Conservation (phyloP, 37 sponge, comb jelly and placozoan genomes). For the Theonella swinhoei region DNA sequence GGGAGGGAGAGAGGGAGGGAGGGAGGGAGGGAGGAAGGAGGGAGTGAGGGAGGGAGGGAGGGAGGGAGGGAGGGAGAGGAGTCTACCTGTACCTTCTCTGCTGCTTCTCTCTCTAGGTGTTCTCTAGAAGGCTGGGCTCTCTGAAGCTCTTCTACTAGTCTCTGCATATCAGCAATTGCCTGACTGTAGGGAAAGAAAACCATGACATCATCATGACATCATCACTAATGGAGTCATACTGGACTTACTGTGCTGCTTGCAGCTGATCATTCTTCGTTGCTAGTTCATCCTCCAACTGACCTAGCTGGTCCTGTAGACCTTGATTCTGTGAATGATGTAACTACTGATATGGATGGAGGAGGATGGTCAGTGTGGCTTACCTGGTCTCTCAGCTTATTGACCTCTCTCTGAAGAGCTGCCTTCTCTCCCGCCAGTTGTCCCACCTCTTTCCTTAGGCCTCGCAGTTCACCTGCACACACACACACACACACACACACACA, state of each 20-base stretch:
- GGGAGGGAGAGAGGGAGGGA: too few species aligned
- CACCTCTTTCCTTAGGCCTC: conserved; percentile 28
- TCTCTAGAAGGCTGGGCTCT: conserved; percentile 16
- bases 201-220: too few species aligned
- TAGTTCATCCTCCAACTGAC: conserved; percentile 37
- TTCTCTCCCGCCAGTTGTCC: conserved; percentile 53
- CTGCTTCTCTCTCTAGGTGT: neutral
- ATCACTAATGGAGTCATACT: neutral
- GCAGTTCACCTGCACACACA: conserved; percentile 3
- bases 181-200: conserved; percentile 4
- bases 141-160: conserved; percentile 34
- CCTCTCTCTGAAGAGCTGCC: conserved; percentile 45
- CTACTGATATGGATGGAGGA: neutral
- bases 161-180: conserved; percentile 31
- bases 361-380: conserved; percentile 1
- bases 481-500: neutral
- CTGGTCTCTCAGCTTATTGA: conserved; percentile 47
- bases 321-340: conserved; percentile 6
- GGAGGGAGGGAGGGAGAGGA: neutral
- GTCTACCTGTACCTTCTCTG: conserved; percentile 3
- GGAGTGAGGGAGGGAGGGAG: neutral
- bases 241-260: conserved; percentile 58
- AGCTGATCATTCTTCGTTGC: conserved; percentile 26
- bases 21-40: neutral
- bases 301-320: conserved; percentile 21